These are phyloP conservation scores for Pangasius larnaudii DNA, from an alignment of 2,797 vertebrate species.

Conservation along the genomic window DNA sequence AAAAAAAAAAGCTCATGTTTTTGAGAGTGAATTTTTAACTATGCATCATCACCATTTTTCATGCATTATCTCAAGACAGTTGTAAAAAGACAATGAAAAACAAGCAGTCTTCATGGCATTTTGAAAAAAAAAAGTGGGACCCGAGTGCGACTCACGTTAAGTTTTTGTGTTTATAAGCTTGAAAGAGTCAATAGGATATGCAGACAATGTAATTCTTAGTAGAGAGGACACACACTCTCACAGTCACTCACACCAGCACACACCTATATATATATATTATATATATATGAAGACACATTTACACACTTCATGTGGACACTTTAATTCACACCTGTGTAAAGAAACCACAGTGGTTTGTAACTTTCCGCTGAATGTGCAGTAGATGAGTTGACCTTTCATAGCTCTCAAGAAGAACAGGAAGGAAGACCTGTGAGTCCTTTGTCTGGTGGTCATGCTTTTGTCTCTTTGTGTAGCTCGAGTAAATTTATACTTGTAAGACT, in stretches of 20 bases:
- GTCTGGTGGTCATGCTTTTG: neutral
- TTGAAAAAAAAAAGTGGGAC: neutral
- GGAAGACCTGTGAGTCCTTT: neutral
- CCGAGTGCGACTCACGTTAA: neutral
- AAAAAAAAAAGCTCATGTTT: neutral
- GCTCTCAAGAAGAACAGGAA: conserved; percentile 25
- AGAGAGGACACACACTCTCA: neutral
- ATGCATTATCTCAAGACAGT: neutral
- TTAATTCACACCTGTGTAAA: neutral
- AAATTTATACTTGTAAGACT: neutral
- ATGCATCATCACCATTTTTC: neutral
- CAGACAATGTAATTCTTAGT: neutral
- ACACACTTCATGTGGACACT: neutral
- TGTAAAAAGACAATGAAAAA: neutral
- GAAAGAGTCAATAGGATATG: neutral
- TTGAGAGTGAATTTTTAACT: neutral
- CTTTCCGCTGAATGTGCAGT: conserved; percentile 36
- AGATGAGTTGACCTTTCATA: neutral
- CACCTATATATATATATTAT: neutral
- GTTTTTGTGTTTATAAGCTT: neutral
- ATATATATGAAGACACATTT: neutral
- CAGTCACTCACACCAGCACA: neutral
- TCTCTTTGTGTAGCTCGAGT: neutral
- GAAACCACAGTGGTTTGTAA: conserved; percentile 22
- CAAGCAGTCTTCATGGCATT: neutral